A percentile compares a stretch with the other conserved stretches of the same genome.
Conservation (phyloP, 1,140 invertebrate species). For the Drosophila kanapiae region DNA sequence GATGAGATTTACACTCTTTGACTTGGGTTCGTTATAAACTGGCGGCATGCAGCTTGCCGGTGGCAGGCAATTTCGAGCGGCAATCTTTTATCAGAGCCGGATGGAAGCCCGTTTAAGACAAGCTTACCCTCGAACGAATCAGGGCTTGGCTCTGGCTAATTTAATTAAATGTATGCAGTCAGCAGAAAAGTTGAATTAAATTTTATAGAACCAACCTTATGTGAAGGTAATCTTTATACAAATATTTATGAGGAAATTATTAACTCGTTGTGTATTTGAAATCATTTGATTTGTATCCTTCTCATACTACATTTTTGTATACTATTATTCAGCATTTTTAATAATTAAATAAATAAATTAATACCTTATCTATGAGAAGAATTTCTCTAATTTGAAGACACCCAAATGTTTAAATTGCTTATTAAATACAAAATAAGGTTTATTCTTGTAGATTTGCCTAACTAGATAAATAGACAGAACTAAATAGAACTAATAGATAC, state of each 20-base stretch:
- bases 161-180: slow-evolving; percentile 3
- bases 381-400: too few relatives aligned
- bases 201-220: too few relatives aligned
- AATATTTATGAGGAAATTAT: too few relatives aligned
- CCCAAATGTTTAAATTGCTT: too few relatives aligned
- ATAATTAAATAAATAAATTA: background rate
- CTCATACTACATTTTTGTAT: too few relatives aligned
- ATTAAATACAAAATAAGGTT: too few relatives aligned
- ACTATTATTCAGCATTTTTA: too few relatives aligned
- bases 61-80: slow-evolving; percentile 51
- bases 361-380: too few relatives aligned
- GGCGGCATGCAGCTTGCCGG: slow-evolving; percentile 36
- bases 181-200: background rate
- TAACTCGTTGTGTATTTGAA: background rate
- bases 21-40: slow-evolving; percentile 62
- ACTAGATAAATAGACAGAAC: too few relatives aligned
- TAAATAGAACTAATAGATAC: too few relatives aligned
- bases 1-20: slow-evolving; percentile 67
- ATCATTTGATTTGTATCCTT: background rate
- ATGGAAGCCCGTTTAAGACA: slow-evolving; percentile 9
- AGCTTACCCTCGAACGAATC: background rate
- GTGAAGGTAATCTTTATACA: too few relatives aligned
- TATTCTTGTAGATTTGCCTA: too few relatives aligned
- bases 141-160: background rate
- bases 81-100: slow-evolving; percentile 32